Base-by-base conservation (phyloP, 2,888 invertebrate species). In the Archips crataeganus region DNA sequence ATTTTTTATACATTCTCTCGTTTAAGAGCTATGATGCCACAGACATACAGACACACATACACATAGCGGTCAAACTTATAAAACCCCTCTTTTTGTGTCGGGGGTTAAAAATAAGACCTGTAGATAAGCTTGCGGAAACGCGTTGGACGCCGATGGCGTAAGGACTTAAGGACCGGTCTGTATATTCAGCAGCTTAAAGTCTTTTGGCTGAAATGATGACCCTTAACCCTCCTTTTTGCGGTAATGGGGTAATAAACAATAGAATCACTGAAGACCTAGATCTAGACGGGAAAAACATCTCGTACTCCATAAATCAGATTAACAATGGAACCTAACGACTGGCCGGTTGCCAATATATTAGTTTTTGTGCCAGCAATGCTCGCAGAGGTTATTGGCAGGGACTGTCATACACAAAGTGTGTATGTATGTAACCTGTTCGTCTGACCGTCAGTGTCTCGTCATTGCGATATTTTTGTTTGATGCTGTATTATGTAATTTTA, bases 361-460 rank as follows among this genome's bases (percentile, higher is more conserved):
- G 75, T 77, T 79, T 76, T 66, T 68, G 74, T 75, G 72, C 77
- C 78, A 79, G 82, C 84, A 82, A 81, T 75, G 75, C 74, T 68
- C 75, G 74, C 79, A 80, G 82, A 79, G 83, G 83, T 84, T 85
- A 85, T 83, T 84, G 85, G 82, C 85, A 83, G 81, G 34, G 75
- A 76, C 74, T 77, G 69, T 75, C 75, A 69, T 65, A 73, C 67
- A 75, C 69, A 65, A 42, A 49, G 32, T 57, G 23, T 11, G n/a
- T 23, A 15, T 11, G 3, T 15, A 45, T 62, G 36, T 57, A 45
- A 57, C 32, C 51, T 51, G 36, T 49, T n/a, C 64, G 64, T 64
- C 64, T 47, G 49, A 13, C n/a, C 34, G 64, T 42, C 68, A n/a
- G 47, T 59, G 69, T 64, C 62, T 63, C 59, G 49, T 69, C 59